Conservation (phyloP, 2,797 vertebrate species). For the Amblyopsis hoosieri region DNA sequence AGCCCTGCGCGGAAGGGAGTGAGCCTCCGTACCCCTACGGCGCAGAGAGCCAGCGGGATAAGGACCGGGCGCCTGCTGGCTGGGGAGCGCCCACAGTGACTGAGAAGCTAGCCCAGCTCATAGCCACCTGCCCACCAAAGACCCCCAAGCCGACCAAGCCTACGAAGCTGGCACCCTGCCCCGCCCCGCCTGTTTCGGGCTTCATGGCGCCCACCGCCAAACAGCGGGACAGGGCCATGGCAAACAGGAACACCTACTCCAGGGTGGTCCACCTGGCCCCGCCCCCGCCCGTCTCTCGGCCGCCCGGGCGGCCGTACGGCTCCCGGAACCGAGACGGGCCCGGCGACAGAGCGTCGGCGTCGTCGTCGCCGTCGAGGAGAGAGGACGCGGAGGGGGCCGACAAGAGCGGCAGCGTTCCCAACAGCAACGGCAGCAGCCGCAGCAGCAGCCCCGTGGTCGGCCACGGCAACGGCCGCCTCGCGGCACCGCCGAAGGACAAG, state of each 20-base stretch:
- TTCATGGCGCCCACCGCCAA: slow-evolving; percentile 81
- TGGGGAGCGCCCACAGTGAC: slow-evolving; percentile 92
- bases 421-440: slow-evolving; percentile 64
- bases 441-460: slow-evolving; percentile 71
- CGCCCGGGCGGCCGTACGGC: slow-evolving; percentile 81
- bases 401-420: slow-evolving; percentile 52
- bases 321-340: slow-evolving; percentile 78
- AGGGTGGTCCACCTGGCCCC: slow-evolving; percentile 77
- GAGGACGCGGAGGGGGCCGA: slow-evolving; percentile 66
- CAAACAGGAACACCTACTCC: slow-evolving; percentile 81
- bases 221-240: slow-evolving; percentile 79
- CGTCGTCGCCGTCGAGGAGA: slow-evolving; percentile 56
- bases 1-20: slow-evolving; percentile 67
- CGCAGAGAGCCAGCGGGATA: slow-evolving; percentile 73
- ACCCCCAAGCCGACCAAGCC: slow-evolving; percentile 88
- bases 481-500: slow-evolving; percentile 67
- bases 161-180: slow-evolving; percentile 62
- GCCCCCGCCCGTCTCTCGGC: slow-evolving; percentile 77
- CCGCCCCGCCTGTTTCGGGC: slow-evolving; percentile 71
- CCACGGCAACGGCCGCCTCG: slow-evolving; percentile 65
- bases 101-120: slow-evolving; percentile 95
- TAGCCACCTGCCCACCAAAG: slow-evolving; percentile 95
- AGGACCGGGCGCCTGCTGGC: slow-evolving; percentile 84
- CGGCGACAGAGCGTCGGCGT: slow-evolving; percentile 60
- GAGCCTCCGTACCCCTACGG: slow-evolving; percentile 73